Evolutionary conservation across 1,140 invertebrate genomes (phyloP), one percentile per base, ranked within the genome.

Genomic region (Drosophila micromelanica): DNA sequence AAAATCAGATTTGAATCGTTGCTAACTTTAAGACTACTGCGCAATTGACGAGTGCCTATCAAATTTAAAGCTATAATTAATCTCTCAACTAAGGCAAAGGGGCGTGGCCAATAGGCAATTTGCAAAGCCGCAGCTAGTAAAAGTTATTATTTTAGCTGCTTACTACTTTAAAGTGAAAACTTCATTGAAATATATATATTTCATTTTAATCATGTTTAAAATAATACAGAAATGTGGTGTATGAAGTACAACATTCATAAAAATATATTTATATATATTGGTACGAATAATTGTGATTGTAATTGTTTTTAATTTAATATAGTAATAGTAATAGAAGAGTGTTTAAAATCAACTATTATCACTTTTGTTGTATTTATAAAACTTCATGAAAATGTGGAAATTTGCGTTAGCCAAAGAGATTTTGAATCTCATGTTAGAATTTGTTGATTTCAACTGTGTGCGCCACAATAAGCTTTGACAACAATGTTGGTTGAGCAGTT

Each of bases 1-100:
- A 48, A 48, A 42, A 5, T 20, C 42, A 64, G 57, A 54, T 62
- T n/a, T 38, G 54, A 46, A 69, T 70, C 67, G 48, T 52, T 42
- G 27, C 5, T 27, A 27, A 27, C 27, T 27, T 27, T 27, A 27
- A 61, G 8, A 20, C 59, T 30, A 30, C 45, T 15, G 64, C 48
- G 56, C 65, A 60, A 52, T 67, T 32, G 32, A 32, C 37, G 52
- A 20, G 20, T 49, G 52, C 37, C 68, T 63, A 71, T 72, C 54
- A 57, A 72, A 57, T 52, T 42, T 45, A 35, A 40, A 43, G 55
- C 45, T 45, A 17, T 9, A 49, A 65, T 46, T 62, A 52, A 67
- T 72, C 54, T 49, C 8, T 56, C 27, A 61, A n/a, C 8, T 12
- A 6, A 38, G 1, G 35, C 13, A 27, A 49, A 30, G 42, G 23